Evolutionary conservation across 1,140 invertebrate genomes (phyloP).

Genomic region (Drosophila equinoxialis): DNA sequence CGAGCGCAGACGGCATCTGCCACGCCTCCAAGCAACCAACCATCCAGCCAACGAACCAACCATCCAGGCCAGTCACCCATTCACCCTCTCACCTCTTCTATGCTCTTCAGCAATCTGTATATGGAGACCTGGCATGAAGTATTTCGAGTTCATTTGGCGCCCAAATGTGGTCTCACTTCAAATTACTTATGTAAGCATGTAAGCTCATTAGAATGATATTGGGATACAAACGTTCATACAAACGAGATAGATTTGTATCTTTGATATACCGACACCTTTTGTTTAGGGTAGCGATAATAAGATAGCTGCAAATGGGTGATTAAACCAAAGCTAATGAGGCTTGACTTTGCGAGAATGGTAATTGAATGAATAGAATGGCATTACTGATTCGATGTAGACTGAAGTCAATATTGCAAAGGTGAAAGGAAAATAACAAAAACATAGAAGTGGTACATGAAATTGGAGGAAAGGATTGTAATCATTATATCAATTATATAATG

Average conservation of each 20-base stretch:
- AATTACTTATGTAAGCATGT: conserved; percentile 60
- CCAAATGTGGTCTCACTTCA: conserved; percentile 64
- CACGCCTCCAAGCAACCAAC: conserved; percentile 1
- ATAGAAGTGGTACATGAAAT: too few species aligned
- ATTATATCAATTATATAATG: too few species aligned
- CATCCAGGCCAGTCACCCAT: not conserved
- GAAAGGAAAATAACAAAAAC: too few species aligned
- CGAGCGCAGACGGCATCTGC: conserved; percentile 64
- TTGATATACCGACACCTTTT: not conserved
- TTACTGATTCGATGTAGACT: too few species aligned
- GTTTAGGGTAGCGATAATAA: not conserved
- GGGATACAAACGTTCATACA: conserved; percentile 16
- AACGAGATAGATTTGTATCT: conserved; percentile 18
- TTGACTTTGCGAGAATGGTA: conserved; percentile 2
- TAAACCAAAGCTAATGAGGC: conserved; percentile 34
- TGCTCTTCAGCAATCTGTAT: not conserved
- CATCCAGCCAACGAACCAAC: not conserved
- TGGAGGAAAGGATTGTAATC: too few species aligned
- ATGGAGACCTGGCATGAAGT: conserved; percentile 18
- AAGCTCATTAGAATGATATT: conserved; percentile 52
- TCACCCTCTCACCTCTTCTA: not conserved
- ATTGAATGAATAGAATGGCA: not conserved
- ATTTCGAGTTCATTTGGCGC: conserved; percentile 63
- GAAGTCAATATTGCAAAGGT: too few species aligned
- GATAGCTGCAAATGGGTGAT: conserved; percentile 20